phyloP scores from a whole-genome alignment of 2,888 invertebrate species.

The Gerosis bhagava region DNA sequence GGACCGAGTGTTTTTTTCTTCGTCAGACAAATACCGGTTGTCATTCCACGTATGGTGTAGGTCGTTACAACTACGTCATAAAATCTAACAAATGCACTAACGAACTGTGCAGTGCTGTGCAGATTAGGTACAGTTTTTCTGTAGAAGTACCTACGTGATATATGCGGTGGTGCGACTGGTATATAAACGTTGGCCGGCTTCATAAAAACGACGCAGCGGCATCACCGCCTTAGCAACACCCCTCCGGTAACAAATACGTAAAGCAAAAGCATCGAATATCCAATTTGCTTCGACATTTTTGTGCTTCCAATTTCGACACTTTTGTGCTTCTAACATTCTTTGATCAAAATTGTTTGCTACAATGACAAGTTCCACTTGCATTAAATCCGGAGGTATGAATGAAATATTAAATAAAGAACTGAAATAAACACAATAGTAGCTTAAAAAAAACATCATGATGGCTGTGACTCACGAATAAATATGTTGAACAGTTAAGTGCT shows the following conservation, averaged over 20 bases:
- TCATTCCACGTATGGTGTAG: not conserved
- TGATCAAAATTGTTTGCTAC: slow-evolving; percentile 4
- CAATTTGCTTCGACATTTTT: not conserved
- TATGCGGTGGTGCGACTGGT: too few relatives aligned
- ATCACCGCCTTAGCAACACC: slow-evolving; percentile 18
- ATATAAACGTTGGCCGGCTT: slow-evolving; percentile 8
- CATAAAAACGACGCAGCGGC: slow-evolving; percentile 8
- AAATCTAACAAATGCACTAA: slow-evolving; percentile 18
- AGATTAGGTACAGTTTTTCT: too few relatives aligned
- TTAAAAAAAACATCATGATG: too few relatives aligned
- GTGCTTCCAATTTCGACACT: slow-evolving; percentile 11
- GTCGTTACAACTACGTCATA: slow-evolving; percentile 3
- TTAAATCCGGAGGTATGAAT: too few relatives aligned
- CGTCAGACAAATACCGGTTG: not conserved
- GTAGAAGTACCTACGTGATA: too few relatives aligned
- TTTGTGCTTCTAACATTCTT: not conserved
- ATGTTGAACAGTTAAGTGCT: slow-evolving; percentile 18
- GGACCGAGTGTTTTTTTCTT: not conserved
- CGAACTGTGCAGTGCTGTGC: too few relatives aligned
- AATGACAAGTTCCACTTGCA: too few relatives aligned
- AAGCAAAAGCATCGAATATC: slow-evolving; percentile 14
- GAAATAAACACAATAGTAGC: too few relatives aligned
- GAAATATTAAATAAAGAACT: too few relatives aligned
- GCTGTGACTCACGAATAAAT: too few relatives aligned
- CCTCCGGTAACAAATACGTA: slow-evolving; percentile 16